These are phyloP conservation scores for Myripristis murdjan DNA, from an alignment of 2,797 vertebrate genomes.

Conservation along the genomic window DNA sequence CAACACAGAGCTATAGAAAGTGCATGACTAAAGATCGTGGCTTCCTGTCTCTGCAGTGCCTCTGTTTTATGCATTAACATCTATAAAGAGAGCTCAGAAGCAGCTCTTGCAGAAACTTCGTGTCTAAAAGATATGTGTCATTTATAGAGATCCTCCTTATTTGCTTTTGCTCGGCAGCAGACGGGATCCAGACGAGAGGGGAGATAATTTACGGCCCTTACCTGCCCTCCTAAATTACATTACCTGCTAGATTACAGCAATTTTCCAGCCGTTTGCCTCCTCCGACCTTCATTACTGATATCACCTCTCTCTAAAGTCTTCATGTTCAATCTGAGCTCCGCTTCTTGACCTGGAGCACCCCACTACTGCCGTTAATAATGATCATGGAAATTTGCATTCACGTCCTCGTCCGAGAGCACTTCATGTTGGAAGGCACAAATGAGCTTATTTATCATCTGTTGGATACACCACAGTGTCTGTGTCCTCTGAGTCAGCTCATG, in stretches of 20 bases:
- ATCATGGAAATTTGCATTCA: conserved; percentile 60
- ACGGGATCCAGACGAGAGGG: conserved; percentile 29
- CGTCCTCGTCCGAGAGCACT: conserved; percentile 14
- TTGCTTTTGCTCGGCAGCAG: conserved; percentile 22
- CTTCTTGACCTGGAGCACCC: conserved; percentile 65
- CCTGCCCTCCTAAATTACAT: conserved; percentile 76
- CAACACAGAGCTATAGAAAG: too few relatives aligned
- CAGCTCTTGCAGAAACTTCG: not conserved
- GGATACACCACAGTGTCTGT: not conserved
- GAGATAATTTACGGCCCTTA: conserved; percentile 64
- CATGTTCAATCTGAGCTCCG: conserved; percentile 60
- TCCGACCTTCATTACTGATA: conserved; percentile 74
- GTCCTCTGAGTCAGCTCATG: not conserved
- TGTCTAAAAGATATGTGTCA: conserved; percentile 30
- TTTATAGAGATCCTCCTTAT: conserved; percentile 46
- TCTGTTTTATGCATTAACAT: too few relatives aligned
- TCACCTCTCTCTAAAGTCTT: conserved; percentile 56
- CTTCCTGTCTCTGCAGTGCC: too few relatives aligned
- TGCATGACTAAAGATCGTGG: too few relatives aligned
- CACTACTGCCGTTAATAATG: conserved; percentile 56
- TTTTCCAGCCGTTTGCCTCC: conserved; percentile 79
- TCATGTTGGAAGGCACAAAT: conserved; percentile 41
- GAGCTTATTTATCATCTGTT: conserved; percentile 50
- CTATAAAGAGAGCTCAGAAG: too few relatives aligned
- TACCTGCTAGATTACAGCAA: conserved; percentile 79